These are phyloP conservation scores for Drosophila niveifrons DNA, from an alignment of 2,888 invertebrate species.

Conservation along the genomic window DNA sequence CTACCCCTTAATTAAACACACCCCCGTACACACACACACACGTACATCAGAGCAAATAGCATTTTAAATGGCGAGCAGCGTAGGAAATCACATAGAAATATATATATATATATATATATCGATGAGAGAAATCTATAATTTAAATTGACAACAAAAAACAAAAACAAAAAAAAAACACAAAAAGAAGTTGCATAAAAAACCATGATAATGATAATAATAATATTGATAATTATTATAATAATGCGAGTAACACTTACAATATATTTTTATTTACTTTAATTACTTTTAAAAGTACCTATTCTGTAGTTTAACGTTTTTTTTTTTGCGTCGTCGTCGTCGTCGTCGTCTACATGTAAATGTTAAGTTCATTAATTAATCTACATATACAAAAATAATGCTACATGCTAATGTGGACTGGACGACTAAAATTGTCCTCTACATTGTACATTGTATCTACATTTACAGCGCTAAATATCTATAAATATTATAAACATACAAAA, in stretches of 20 bases:
- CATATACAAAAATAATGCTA: conserved; percentile 41
- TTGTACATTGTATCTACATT: conserved; percentile 76
- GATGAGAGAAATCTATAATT: conserved; percentile 25
- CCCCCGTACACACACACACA: background rate
- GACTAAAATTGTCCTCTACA: conserved; percentile 62
- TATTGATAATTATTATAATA: conserved; percentile 15
- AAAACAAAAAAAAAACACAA: conserved; percentile 26
- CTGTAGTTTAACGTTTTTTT: conserved; percentile 59
- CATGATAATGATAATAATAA: conserved; percentile 19
- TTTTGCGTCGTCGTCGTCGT: no score
- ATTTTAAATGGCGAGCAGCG: conserved; percentile 56
- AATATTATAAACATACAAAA: conserved; percentile 74
- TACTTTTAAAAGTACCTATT: conserved; percentile 66
- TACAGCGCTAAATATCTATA: conserved; percentile 71
- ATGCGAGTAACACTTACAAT: conserved; percentile 18
- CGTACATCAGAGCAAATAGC: conserved; percentile 4
- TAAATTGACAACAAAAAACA: conserved; percentile 26
- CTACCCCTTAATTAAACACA: background rate
- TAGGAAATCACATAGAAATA: conserved; percentile 36
- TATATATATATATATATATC: conserved; percentile 18
- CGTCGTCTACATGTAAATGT: conserved; percentile 70
- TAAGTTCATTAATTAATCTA: conserved; percentile 78
- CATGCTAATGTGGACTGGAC: conserved; percentile 32
- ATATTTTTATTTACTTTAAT: conserved; percentile 62
- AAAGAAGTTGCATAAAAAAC: conserved; percentile 22